Base-by-base conservation (phyloP, 2,888 invertebrate genomes). In the Caenorhabditis sp. region DNA sequence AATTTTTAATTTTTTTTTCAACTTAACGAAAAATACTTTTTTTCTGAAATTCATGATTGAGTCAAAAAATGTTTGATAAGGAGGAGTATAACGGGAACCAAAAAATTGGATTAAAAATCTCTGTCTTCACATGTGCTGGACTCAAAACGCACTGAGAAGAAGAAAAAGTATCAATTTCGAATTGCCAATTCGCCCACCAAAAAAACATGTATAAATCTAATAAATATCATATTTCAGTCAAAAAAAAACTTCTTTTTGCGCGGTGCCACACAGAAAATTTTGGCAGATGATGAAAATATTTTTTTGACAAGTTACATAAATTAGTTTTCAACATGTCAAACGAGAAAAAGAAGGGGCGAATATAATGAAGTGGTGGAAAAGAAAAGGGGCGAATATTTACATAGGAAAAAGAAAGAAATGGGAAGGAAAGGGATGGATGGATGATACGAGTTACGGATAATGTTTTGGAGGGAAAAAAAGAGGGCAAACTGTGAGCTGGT, bases 321-420 rank as follows among this genome's bases (percentile, higher is more conserved):
- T 43, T 43, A 43, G 43, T 43, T 43, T 43, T 43, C 43, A 43
- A 43, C 43, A 43, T 43, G 43, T 43, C 43, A 43, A 17, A 12
- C 43, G 14, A 43, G 43, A 17, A 26, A 6, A 49, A 59, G 58
- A 37, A 24, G n/a, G 43, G 58, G 36, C 21, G 17, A 27, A 43
- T 23, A 43, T 26, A n/a, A 37, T 26, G 57, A n/a, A 58, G 50
- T n/a, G 51, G 5, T 51, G 62, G 8, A 36, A 62, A 31, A 49
- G 19, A 62, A 1, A 19, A 24, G 24, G 26, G n/a, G 50, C 21
- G 17, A 19, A 31, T 26, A 21, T 49, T 49, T 51, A 37, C 26
- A 62, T 49, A 62, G 49, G 53, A 24, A 10, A 17, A 50, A 23
- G 53, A 59, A 51, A 36, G 24, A 21, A n/a, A 59, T 27, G 36